Evolutionary conservation across 2,113 vertebrate genomes (phyloP), one percentile per base, ranked within the genome.

Genomic region (Ochotona princeps): DNA sequence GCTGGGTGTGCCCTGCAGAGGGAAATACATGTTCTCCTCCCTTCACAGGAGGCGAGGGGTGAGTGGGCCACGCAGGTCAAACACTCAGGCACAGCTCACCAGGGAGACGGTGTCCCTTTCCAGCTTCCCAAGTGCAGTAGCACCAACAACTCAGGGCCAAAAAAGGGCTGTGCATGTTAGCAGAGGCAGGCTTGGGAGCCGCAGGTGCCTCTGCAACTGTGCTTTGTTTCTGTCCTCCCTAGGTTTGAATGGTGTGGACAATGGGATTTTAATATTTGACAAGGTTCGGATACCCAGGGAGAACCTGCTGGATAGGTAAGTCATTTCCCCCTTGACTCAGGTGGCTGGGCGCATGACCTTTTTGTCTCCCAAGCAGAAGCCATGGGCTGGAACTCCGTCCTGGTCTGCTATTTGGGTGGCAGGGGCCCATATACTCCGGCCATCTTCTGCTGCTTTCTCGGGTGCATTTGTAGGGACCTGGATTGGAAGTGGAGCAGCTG

Each of bases 241-340:
- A 98, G 97, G 97, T 93, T 87, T 98, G 47, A 94, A 97, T 30
- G 97, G 97, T 38, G 97, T 98, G 93, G 98, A 98, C 91, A 98
- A 98, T 65, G 97, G 98, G 12, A 98, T 98, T 80, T 89, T 98
- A 87, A 96, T 97, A 93, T 98, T 98, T 95, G 82, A 97, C 93
- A 94, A 95, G 49, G 97, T 98, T 88, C 92, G 86, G 88, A 97
- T 98, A 80, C 97, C 97, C 7, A 94, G 97, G 94, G 97, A 98
- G 92, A 98, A 97, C 87, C 96, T 98, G 65, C 97, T 98, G 70
- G 92, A 96, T 83, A 98, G 95, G 98, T 98, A 75, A 97, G 97
- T 97, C 54, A 15, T 69, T 84, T 78, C 49, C n/a, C 54, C 20
- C 63, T 83, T 30, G 10, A 32, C 25, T 69, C 28, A 25, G 66